phyloP scores from a whole-genome alignment of 2,797 vertebrate genomes.

The Esox masquinongy region DNA sequence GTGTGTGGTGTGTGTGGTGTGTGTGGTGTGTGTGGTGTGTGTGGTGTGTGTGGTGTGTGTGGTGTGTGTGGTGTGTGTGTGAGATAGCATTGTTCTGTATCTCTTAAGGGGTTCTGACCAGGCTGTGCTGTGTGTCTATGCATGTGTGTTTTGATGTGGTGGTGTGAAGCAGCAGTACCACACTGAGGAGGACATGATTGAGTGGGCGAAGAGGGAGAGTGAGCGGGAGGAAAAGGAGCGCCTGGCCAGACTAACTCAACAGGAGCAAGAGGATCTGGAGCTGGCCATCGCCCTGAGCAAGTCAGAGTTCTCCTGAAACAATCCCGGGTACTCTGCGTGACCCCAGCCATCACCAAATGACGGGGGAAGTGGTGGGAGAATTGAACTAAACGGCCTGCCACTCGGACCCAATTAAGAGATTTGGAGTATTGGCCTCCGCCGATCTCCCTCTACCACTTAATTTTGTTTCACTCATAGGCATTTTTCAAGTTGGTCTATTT shows the following conservation, averaged over 20 bases:
- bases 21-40: too few species aligned
- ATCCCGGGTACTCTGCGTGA: conserved; percentile 26
- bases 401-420: neutral
- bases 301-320: conserved; percentile 91
- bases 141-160: conserved; percentile 13
- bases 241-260: conserved; percentile 90
- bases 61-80: neutral
- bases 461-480: neutral
- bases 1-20: too few species aligned
- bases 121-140: conserved; percentile 27
- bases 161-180: conserved; percentile 83
- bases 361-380: neutral
- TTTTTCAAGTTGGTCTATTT: conserved; percentile 1
- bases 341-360: conserved; percentile 64
- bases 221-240: conserved; percentile 96
- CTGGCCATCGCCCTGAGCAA: conserved; percentile 99
- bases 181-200: conserved; percentile 98
- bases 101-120: neutral
- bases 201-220: conserved; percentile 98
- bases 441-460: neutral
- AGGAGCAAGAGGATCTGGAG: conserved; percentile 98
- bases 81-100: neutral
- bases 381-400: neutral
- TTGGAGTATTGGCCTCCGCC: neutral
- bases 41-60: too few species aligned